Percentiles rank a stretch among this genome's conserved stretches.
These are phyloP conservation scores for Entomobrya multifasciata DNA, from an alignment of 2,888 invertebrate species.

Conservation along the genomic window DNA sequence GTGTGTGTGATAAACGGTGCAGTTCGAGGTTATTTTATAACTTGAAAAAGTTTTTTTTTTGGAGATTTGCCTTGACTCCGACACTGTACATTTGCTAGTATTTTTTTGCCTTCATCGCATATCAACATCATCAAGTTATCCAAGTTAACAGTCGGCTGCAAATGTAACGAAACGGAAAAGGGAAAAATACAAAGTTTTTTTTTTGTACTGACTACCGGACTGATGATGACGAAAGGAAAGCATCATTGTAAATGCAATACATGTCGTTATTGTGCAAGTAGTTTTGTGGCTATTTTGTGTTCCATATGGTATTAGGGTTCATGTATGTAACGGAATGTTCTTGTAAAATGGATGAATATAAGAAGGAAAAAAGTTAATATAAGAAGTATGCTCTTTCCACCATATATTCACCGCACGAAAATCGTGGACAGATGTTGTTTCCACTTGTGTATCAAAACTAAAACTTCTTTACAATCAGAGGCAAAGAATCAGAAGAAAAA, in stretches of 20 bases:
- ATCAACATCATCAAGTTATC: background rate
- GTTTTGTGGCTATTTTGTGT: too few relatives aligned
- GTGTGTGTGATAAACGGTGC: background rate
- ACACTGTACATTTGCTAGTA: too few relatives aligned
- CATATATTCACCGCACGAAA: background rate
- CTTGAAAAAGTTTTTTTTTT: slow-evolving; percentile 17
- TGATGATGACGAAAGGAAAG: background rate
- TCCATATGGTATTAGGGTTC: too few relatives aligned
- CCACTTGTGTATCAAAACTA: background rate
- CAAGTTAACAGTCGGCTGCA: background rate
- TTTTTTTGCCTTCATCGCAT: background rate
- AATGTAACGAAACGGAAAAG: background rate
- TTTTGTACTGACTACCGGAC: too few relatives aligned
- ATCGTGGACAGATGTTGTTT: slow-evolving; percentile 53
- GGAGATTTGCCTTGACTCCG: slow-evolving; percentile 26
- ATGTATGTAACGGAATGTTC: background rate
- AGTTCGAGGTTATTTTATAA: slow-evolving; percentile 4
- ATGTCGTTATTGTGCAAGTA: background rate
- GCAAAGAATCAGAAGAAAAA: too few relatives aligned
- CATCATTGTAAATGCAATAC: background rate
- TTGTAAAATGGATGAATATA: too few relatives aligned
- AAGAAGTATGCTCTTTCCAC: background rate
- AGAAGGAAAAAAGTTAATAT: too few relatives aligned
- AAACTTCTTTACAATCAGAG: too few relatives aligned
- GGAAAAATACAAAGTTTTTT: too few relatives aligned